Conservation (phyloP, 2,888 invertebrate genomes). For the Steinernema scapterisci region DNA sequence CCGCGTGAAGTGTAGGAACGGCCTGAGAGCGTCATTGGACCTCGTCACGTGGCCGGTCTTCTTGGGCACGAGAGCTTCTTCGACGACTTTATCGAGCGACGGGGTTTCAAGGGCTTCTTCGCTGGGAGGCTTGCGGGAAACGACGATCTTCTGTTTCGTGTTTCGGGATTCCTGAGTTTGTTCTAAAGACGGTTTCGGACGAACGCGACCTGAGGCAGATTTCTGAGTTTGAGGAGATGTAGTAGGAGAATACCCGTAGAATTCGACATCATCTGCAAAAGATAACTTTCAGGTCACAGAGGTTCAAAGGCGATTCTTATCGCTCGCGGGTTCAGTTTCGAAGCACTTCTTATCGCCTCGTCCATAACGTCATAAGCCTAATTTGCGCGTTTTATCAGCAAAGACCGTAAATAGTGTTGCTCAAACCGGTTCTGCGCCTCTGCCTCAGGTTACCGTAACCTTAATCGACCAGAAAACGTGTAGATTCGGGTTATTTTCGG, state of each 20-base stretch:
- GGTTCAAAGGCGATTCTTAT: neutral
- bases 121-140: neutral
- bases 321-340: too few species aligned
- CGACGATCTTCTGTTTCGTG: neutral
- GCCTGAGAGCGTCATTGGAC: constrained; percentile 19
- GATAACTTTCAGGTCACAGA: neutral
- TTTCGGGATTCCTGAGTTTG: too few species aligned
- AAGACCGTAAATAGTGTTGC: too few species aligned
- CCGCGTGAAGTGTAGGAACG: constrained; percentile 9
- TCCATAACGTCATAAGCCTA: too few species aligned
- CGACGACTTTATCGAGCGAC: neutral
- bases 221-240: neutral
- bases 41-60: neutral
- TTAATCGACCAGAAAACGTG: too few species aligned
- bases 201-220: neutral
- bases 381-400: too few species aligned
- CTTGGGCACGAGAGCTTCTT: neutral
- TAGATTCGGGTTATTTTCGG: too few species aligned
- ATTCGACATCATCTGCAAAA: constrained; percentile 1
- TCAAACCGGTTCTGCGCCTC: too few species aligned
- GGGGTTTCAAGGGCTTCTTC: neutral
- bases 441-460: too few species aligned
- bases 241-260: neutral
- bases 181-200: neutral
- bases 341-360: too few species aligned